Base-by-base conservation (phyloP, 2,113 vertebrate genomes). In the Symphodus melops region DNA sequence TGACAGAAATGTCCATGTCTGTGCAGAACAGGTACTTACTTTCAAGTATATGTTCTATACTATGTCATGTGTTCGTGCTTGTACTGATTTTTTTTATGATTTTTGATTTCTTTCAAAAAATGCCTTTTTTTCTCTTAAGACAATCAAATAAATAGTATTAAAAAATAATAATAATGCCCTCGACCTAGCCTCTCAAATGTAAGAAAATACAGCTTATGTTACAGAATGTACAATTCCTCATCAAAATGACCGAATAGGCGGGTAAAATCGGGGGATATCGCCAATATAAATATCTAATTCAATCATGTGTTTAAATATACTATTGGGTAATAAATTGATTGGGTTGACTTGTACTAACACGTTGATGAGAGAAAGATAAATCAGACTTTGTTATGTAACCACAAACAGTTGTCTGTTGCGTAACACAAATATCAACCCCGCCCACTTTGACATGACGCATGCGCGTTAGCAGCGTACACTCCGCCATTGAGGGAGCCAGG, bases 401-500 rank as follows among this genome's bases (percentile, higher is more conserved):
- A 37, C 23, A 73, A 61, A 56, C 75, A 73, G 57, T 62, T 77
- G 79, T 81, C 46, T 70, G 60, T 94, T 93, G 87, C 93, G 92
- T 92, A 93, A 94, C 72, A 49, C 0, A 33, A 11, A 36, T 1
- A 0, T 68, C 2, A 16, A 83, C 39, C 39, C 79, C 89, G 54
- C 80, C 84, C 64, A 77, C 51, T 42, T 19, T 58, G 3, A 16
- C 9, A 28, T 10, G 20, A 80, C 85, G 88, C 88, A 77, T 82
- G 88, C 92, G 92, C 81, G 69, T 20, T 60, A 28, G 2, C 25
- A 13, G 8, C 1, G 21, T 8, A 58, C 71, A 36, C 58, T 75
- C 91, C 93, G 93, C 93, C 93, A 94, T 94, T 93, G 93, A 91
- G 46, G 68, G 82, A 90, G 68, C 81, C 83, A 75, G 48, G 68